Evolutionary conservation across 2,888 invertebrate genomes (phyloP).

Genomic region (Buathra laborator): DNA sequence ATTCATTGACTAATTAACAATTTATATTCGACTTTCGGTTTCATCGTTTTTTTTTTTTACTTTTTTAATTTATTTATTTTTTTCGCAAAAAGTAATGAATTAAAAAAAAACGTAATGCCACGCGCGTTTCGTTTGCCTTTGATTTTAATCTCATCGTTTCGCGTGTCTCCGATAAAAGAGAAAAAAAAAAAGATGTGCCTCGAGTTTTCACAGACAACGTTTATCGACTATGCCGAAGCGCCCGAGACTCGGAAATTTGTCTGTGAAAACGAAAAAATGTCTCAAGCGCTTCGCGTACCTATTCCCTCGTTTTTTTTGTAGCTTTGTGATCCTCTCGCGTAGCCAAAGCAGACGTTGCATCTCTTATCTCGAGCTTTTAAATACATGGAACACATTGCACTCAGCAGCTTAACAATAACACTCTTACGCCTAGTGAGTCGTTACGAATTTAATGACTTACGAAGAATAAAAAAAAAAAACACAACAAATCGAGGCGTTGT

Average conservation of each 20-base stretch:
- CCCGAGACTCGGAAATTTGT: slow-evolving; percentile 4
- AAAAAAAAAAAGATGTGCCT: background rate
- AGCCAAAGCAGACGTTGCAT: slow-evolving; percentile 75
- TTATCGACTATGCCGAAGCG: slow-evolving; percentile 6
- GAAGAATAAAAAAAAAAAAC: slow-evolving; percentile 37
- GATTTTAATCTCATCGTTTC: slow-evolving; percentile 58
- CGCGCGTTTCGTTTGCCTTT: slow-evolving; percentile 57
- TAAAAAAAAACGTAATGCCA: slow-evolving; percentile 55
- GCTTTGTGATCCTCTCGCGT: slow-evolving; percentile 66
- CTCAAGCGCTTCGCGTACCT: background rate
- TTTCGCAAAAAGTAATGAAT: slow-evolving; percentile 8
- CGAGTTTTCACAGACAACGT: slow-evolving; percentile 57
- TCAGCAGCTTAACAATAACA: slow-evolving; percentile 77
- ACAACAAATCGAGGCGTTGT: slow-evolving; percentile 26
- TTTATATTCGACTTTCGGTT: slow-evolving; percentile 51
- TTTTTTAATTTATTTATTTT: background rate
- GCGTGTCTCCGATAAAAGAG: slow-evolving; percentile 27
- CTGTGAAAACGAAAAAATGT: background rate
- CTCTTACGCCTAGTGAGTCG: slow-evolving; percentile 71
- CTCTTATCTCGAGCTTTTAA: slow-evolving; percentile 70
- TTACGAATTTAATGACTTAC: slow-evolving; percentile 66
- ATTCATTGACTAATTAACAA: slow-evolving; percentile 62
- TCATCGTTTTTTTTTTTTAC: background rate
- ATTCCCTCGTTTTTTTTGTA: background rate
- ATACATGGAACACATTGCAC: slow-evolving; percentile 82